A percentile compares a stretch with the other conserved stretches of the same genome.
phyloP scores from a whole-genome alignment of 2,113 vertebrate species.

The Protobothrops flavoviridis region DNA sequence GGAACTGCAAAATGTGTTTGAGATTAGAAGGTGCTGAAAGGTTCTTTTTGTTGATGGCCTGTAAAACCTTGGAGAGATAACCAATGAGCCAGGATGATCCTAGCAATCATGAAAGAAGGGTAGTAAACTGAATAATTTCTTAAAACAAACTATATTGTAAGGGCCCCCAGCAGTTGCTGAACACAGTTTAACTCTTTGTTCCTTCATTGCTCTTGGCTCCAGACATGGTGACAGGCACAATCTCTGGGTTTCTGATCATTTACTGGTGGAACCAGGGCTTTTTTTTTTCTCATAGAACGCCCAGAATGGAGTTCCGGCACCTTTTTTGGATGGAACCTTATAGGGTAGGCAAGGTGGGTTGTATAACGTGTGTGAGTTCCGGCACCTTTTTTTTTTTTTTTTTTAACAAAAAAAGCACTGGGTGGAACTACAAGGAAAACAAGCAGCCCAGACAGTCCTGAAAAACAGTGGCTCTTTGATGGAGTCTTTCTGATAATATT shows the following conservation, averaged over 20 bases:
- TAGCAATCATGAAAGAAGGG: background rate
- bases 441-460: background rate
- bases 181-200: background rate
- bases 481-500: background rate
- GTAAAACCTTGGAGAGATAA: background rate
- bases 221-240: background rate
- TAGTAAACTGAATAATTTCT: background rate
- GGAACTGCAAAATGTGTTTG: slow-evolving; percentile 10
- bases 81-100: slow-evolving; percentile 2
- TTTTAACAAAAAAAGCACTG: no score
- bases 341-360: no score
- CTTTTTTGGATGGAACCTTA: no score
- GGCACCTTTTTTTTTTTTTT: no score
- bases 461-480: background rate
- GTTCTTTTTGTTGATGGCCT: background rate
- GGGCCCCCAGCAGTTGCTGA: background rate
- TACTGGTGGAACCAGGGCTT: background rate
- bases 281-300: no score
- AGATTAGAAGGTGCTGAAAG: slow-evolving; percentile 21
- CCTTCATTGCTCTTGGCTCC: background rate
- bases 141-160: background rate
- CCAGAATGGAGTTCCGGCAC: no score
- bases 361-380: no score
- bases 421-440: background rate
- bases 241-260: background rate